Conservation (phyloP, 2,113 vertebrate species). For the Gambusia holbrooki region DNA sequence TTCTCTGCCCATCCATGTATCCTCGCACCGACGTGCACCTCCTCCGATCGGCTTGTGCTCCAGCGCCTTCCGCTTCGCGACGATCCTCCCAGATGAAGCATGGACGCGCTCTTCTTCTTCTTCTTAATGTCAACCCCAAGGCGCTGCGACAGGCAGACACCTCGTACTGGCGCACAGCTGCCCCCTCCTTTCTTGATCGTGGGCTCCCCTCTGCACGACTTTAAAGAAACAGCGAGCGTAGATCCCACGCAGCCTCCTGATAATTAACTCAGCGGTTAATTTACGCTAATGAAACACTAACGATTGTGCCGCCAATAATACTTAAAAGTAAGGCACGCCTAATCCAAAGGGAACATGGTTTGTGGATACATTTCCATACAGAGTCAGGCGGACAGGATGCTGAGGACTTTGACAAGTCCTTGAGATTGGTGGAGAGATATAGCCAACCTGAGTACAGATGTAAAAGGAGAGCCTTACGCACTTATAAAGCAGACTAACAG, state of each 20-base stretch:
- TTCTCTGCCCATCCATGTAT: constrained; percentile 75
- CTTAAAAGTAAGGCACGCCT: neutral
- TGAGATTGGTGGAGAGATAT: neutral
- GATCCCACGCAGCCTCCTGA: constrained; percentile 29
- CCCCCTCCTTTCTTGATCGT: constrained; percentile 70
- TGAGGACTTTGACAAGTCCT: constrained; percentile 12
- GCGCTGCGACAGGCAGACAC: constrained; percentile 70
- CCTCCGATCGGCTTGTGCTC: constrained; percentile 16
- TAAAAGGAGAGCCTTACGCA: neutral
- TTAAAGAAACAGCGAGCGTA: constrained; percentile 79
- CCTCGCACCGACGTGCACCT: constrained; percentile 30
- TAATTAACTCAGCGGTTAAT: constrained; percentile 32
- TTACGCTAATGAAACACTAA: constrained; percentile 39
- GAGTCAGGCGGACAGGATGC: neutral
- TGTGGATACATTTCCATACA: constrained; percentile 17
- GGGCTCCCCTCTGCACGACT: constrained; percentile 70
- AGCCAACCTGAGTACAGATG: neutral
- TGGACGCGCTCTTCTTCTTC: constrained; percentile 61
- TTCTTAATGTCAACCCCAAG: constrained; percentile 68
- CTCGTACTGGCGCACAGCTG: constrained; percentile 73
- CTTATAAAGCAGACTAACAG: constrained; percentile 6
- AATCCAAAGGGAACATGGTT: neutral
- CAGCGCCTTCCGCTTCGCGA: constrained; percentile 10
- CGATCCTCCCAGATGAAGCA: constrained; percentile 48
- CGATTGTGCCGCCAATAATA: constrained; percentile 10